phyloP scores from a whole-genome alignment of 2,888 invertebrate species.

The Cheilosia scutellata region DNA sequence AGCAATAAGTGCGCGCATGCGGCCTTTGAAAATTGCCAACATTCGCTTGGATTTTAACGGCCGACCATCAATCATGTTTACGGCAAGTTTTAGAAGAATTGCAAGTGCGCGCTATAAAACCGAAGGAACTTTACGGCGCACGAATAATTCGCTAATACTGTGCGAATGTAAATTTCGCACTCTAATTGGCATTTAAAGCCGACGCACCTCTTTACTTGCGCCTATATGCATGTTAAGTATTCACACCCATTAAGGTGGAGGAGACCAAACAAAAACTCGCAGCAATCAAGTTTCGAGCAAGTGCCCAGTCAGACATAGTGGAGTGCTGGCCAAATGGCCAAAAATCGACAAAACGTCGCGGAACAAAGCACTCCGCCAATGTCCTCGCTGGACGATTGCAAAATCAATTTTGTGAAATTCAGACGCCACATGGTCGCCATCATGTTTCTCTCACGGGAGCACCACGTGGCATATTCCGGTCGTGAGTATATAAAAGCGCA shows the following conservation, averaged over 20 bases:
- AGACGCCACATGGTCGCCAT: slow-evolving; percentile 44
- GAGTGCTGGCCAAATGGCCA: slow-evolving; percentile 16
- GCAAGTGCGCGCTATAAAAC: slow-evolving; percentile 58
- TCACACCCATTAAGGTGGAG: slow-evolving; percentile 23
- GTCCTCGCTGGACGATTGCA: slow-evolving; percentile 15
- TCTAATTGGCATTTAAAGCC: slow-evolving; percentile 61
- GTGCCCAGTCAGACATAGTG: background rate
- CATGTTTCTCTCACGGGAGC: slow-evolving; percentile 50
- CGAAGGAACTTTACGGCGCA: slow-evolving; percentile 45
- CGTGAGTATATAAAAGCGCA: slow-evolving; percentile 29
- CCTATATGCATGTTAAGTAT: slow-evolving; percentile 15
- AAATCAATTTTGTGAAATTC: slow-evolving; percentile 60
- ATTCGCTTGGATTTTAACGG: slow-evolving; percentile 32
- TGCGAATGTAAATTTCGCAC: slow-evolving; percentile 56
- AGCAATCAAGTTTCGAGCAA: slow-evolving; percentile 1
- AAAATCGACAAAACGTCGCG: slow-evolving; percentile 29
- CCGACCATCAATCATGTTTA: slow-evolving; percentile 71
- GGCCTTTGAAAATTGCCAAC: background rate
- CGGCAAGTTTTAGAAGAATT: slow-evolving; percentile 28
- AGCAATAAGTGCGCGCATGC: background rate
- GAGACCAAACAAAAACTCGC: slow-evolving; percentile 5
- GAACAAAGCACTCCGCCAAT: background rate
- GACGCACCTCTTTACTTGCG: slow-evolving; percentile 9
- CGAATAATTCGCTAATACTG: slow-evolving; percentile 56
- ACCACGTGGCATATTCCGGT: slow-evolving; percentile 37